phyloP scores from a whole-genome alignment of 2,888 invertebrate species.

The Cheilosia grossa region DNA sequence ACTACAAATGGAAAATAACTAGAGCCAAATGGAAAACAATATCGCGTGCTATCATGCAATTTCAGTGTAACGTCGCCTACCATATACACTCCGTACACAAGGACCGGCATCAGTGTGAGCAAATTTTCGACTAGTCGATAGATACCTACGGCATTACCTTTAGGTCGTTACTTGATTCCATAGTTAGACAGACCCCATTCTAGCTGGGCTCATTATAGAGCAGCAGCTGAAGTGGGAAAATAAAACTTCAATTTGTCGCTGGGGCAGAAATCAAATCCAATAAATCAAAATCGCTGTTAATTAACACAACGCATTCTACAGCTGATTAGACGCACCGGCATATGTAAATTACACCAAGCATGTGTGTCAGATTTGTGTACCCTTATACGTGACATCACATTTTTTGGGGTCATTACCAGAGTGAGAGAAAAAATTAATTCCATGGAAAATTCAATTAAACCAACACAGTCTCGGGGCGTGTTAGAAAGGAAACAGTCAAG shows the following conservation, averaged over 20 bases:
- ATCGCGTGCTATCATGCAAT: constrained; percentile 83
- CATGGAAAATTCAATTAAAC: constrained; percentile 35
- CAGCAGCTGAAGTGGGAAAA: neutral
- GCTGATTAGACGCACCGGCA: constrained; percentile 31
- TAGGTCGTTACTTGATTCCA: constrained; percentile 8
- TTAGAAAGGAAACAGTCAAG: constrained; percentile 54
- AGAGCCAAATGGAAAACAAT: constrained; percentile 69
- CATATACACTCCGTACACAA: constrained; percentile 11
- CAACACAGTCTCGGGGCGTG: constrained; percentile 9
- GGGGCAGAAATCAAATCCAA: constrained; percentile 31
- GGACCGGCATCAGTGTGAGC: constrained; percentile 31
- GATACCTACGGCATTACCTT: constrained; percentile 25
- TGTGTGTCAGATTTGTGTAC: constrained; percentile 42
- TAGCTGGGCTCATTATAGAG: neutral
- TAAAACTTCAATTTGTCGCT: constrained; percentile 8
- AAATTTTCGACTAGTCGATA: constrained; percentile 39
- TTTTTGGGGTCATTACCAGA: constrained; percentile 49
- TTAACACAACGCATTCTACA: constrained; percentile 37
- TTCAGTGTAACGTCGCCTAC: constrained; percentile 78
- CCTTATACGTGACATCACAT: constrained; percentile 30
- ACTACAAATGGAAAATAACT: constrained; percentile 4
- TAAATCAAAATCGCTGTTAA: constrained; percentile 66
- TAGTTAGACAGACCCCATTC: neutral
- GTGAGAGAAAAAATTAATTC: too few relatives aligned
- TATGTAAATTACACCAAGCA: constrained; percentile 57